Evolutionary conservation across 2,797 vertebrate genomes (phyloP).

Genomic region (Tenualosa thibaudeaui): DNA sequence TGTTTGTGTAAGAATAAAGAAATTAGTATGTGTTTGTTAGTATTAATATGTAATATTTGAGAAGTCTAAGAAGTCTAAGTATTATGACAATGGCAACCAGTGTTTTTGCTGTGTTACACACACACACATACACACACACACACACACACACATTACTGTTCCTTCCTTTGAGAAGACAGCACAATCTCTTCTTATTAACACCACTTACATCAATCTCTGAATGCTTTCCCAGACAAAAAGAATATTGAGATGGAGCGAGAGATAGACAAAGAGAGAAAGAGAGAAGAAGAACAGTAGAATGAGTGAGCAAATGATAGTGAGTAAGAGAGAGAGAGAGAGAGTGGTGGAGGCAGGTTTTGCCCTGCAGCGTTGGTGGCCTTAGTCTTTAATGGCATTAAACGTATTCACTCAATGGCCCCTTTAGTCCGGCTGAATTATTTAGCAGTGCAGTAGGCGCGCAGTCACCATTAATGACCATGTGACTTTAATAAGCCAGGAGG

Average conservation of each 20-base stretch:
- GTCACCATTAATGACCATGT: constrained; percentile 74
- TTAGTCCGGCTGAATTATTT: constrained; percentile 78
- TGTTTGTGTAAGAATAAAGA: too few species aligned
- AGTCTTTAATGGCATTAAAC: constrained; percentile 63
- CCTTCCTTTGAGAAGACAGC: too few species aligned
- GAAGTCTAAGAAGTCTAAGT: too few species aligned
- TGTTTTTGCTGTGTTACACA: background rate
- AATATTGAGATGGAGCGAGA: background rate
- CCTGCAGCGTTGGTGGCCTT: constrained; percentile 40
- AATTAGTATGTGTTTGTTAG: too few species aligned
- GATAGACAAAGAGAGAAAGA: background rate
- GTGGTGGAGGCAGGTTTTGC: background rate
- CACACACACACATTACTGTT: background rate
- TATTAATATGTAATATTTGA: too few species aligned
- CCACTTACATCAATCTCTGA: background rate
- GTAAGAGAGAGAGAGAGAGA: background rate
- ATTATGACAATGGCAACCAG: too few species aligned
- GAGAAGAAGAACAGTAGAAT: background rate
- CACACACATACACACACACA: background rate
- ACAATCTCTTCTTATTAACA: background rate
- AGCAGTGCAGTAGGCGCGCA: constrained; percentile 56
- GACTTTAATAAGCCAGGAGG: constrained; percentile 79
- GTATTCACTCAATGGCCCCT: constrained; percentile 75
- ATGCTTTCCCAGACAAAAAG: background rate
- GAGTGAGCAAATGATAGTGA: background rate